These are phyloP conservation scores for Tupaia chinensis DNA, from an alignment of 2,113 vertebrate species.

Conservation along the genomic window DNA sequence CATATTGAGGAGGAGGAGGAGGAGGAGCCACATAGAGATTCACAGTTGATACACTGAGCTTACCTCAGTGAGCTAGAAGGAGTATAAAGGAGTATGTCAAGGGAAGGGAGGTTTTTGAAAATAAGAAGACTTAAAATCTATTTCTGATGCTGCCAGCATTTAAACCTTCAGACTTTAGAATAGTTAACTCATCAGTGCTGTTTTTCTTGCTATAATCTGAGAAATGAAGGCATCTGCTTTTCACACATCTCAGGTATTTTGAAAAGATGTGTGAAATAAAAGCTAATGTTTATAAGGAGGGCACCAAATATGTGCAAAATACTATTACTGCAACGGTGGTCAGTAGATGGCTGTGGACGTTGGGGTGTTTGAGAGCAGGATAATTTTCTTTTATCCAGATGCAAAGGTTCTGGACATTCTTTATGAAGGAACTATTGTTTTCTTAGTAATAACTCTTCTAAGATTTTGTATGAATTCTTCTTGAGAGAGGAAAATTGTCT, in stretches of 20 bases:
- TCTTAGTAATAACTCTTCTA: neutral
- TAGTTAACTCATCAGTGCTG: neutral
- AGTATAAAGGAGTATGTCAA: neutral
- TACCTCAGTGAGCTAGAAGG: neutral
- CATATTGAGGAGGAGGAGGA: neutral
- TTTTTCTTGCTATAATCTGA: neutral
- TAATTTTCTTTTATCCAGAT: slow-evolving; percentile 24
- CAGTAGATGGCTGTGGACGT: neutral
- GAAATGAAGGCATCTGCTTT: neutral
- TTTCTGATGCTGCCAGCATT: slow-evolving; percentile 23
- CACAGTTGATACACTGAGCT: neutral
- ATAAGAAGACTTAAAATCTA: neutral
- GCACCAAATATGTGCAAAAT: neutral
- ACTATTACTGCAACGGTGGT: neutral
- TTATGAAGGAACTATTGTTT: neutral
- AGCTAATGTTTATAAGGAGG: neutral
- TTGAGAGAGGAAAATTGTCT: neutral
- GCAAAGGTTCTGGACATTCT: neutral
- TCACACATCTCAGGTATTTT: neutral
- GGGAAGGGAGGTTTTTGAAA: neutral
- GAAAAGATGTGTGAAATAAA: slow-evolving; percentile 33
- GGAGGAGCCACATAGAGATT: neutral
- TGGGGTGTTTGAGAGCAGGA: neutral
- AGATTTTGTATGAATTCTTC: neutral
- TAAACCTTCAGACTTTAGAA: neutral